Evolutionary conservation across 23 tunicate genomes (phyloP), one percentile per base, ranked within the genome.

Genomic region (Aplidium turbinatum): DNA sequence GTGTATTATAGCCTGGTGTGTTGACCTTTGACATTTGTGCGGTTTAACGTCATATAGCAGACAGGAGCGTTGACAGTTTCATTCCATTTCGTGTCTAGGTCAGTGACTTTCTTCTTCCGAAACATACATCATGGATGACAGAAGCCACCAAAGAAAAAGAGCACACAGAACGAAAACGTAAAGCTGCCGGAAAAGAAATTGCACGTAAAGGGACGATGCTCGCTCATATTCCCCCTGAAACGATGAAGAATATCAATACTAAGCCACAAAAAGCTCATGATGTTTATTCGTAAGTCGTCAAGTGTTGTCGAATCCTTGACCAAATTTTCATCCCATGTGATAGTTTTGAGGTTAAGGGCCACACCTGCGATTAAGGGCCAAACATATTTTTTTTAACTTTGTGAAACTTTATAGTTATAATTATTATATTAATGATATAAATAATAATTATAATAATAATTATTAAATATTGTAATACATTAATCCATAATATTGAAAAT

Each of bases 181-280:
- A 5, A 56, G 50, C 65, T 2, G 79, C 33, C 4, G 76, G 76
- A 29, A 22, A 70, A 34, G 5, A 2, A 4, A 4, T 36, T 9
- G 58, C 23, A 5, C 19, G 58, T 4, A 70, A 47, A 48, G 76
- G 76, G 6, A 26, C 18, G 36, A 57, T n/a, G 5, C 20, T 58
- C 1, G 70, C 80, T 25, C 80, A 75, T 52, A 35, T 75, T 58
- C 70, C 80, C 31, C 80, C 80, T 4, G 80, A 75, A 58, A 40
- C 33, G 4, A 35, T 75, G 7, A 54, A 34, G 9, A 58, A 60
- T 38, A 75, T 75, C 34, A 75, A 76, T 72, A 5, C 39, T 2
- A 20, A 45, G 40, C 35, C 71, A 16, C 20, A 27, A 1, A 40
- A 39, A 30, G 47, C 82, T 6, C 62, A 76, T 47, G 82, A 76